These are phyloP conservation scores for Rhineura floridana DNA, from an alignment of 2,113 vertebrate genomes.

Conservation along the genomic window DNA sequence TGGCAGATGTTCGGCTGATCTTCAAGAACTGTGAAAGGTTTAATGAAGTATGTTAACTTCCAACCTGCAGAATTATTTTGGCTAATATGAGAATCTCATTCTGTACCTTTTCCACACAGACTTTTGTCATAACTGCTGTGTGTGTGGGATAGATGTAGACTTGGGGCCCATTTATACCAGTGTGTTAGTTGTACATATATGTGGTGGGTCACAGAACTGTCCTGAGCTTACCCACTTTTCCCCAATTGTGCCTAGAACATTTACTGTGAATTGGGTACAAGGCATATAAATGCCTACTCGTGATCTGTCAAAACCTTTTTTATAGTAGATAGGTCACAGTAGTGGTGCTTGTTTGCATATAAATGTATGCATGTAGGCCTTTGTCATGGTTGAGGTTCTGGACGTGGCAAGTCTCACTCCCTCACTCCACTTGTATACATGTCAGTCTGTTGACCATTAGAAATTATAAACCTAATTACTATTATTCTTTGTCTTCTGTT, in stretches of 20 bases:
- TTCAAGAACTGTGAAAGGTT: constrained; percentile 99
- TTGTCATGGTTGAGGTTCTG: not conserved
- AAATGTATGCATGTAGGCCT: not conserved
- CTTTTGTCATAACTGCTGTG: constrained; percentile 37
- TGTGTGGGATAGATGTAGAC: constrained; percentile 25
- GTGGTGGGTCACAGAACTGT: not conserved
- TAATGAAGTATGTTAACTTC: constrained; percentile 96
- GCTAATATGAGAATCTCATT: not conserved
- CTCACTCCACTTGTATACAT: not conserved
- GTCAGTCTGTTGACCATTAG: not conserved
- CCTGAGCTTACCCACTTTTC: not conserved
- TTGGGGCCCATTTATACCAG: not conserved
- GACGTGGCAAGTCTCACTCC: not conserved
- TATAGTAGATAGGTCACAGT: not conserved
- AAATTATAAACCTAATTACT: not conserved
- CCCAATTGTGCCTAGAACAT: not conserved
- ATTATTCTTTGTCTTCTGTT: not conserved
- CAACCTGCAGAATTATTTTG: constrained; percentile 51
- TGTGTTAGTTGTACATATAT: not conserved
- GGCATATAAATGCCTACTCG: not conserved
- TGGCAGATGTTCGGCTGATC: constrained; percentile 93
- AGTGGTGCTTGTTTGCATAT: not conserved
- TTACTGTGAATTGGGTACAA: not conserved
- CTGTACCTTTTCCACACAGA: not conserved
- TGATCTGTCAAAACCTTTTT: not conserved